Percentiles rank a stretch among this genome's conserved stretches.
phyloP scores from a whole-genome alignment of 1,140 invertebrate genomes.

The Augochlora pura region DNA sequence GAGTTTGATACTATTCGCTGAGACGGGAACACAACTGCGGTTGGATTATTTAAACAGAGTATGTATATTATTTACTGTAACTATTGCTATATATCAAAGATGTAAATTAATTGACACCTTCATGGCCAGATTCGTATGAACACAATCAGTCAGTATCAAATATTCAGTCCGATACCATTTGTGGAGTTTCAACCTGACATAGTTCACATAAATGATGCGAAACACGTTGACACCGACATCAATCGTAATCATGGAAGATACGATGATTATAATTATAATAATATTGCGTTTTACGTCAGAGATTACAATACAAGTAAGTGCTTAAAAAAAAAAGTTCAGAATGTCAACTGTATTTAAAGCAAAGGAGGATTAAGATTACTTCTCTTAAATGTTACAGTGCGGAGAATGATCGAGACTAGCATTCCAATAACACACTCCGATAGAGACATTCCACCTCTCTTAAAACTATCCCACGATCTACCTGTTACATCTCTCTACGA shows the following conservation, averaged over 20 bases:
- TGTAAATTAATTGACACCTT: conserved; percentile 18
- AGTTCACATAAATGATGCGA: conserved; percentile 80
- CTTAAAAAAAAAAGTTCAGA: not conserved
- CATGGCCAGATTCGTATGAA: conserved; percentile 88
- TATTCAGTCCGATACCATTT: conserved; percentile 92
- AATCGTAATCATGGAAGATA: conserved; percentile 91
- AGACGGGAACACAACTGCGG: conserved; percentile 85
- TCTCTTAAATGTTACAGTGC: conserved; percentile 77
- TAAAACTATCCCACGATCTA: conserved; percentile 69
- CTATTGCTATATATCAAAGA: not conserved
- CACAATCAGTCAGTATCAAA: conserved; percentile 89
- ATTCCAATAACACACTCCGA: conserved; percentile 84
- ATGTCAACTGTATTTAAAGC: not conserved
- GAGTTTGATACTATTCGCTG: conserved; percentile 85
- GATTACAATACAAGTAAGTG: conserved; percentile 88
- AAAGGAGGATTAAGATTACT: too few species aligned
- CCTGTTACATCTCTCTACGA: conserved; percentile 81
- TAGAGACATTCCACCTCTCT: conserved; percentile 82
- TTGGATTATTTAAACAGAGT: conserved; percentile 92
- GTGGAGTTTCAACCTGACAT: conserved; percentile 86
- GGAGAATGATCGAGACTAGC: conserved; percentile 82
- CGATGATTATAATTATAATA: conserved; percentile 86
- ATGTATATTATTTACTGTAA: not conserved
- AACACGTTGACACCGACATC: conserved; percentile 85
- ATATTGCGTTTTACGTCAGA: conserved; percentile 89